Base-by-base conservation (phyloP, 2,888 invertebrate species). In the Lepidonotus clava region DNA sequence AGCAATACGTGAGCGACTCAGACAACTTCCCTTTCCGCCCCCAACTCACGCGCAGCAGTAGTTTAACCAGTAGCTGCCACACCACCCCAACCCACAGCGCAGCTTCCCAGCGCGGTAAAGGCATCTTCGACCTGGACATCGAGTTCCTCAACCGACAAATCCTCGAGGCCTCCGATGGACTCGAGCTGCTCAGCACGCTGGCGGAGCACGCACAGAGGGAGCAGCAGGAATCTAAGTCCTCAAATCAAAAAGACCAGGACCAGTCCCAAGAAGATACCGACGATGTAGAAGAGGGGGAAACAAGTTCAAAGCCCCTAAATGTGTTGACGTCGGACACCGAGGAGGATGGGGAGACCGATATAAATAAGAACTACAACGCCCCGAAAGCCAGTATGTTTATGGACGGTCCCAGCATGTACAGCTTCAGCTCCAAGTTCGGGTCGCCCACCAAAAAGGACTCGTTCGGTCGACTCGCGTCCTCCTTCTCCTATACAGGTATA, bases 281-380 rank as follows among this genome's bases (percentile, higher is more conserved):
- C 32, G 51, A 51, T 6, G 83, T 5, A 24, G 34, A 66, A 11
- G 38, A 71, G 11, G 71, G 1, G 36, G 1, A 34, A 2, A 36
- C 38, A 71, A 38, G 36, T 18, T 11, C 18, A 53, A 53, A 11
- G 18, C 46, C 21, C 53, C 21, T 53, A 11, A 46, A 46, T 11
- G 18, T 46, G 18, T 46, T 46, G 46, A 46, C 11, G 53, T 53
- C 53, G 24, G 36, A 83, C 34, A 53, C 32, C n/a, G 53, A 46
- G 5, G 83, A 46, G 28, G 83, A 53, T 28, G 41, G 4, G 2
- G 83, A 88, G 1, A 86, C 87, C 0, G 89, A 89, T 66, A 67
- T 89, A n/a, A 87, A 83, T 53, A 40, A 41, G 21, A 87, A 87
- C 76, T 89, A 89, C 85, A 89, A 89, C 51, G 88, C 84, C 21